phyloP scores from a whole-genome alignment of 1,140 invertebrate species.

The Hestina assimilis region DNA sequence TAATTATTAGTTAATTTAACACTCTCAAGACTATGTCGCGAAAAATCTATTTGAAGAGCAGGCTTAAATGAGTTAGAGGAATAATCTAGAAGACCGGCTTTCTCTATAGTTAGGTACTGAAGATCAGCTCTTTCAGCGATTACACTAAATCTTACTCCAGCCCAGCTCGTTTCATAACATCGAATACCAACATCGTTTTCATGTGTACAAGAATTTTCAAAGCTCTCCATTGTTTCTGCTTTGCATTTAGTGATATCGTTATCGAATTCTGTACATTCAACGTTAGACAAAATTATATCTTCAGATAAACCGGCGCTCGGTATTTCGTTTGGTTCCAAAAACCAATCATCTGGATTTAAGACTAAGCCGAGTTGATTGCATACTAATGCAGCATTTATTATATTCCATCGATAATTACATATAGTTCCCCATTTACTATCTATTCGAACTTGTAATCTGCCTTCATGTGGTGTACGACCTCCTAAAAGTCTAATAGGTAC shows the following conservation, averaged over 20 bases:
- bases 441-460: slow-evolving; percentile 88
- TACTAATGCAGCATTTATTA: slow-evolving; percentile 93
- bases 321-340: slow-evolving; percentile 87
- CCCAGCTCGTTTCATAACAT: slow-evolving; percentile 95
- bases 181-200: slow-evolving; percentile 92
- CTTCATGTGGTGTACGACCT: slow-evolving; percentile 86
- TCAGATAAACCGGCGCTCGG: slow-evolving; percentile 88
- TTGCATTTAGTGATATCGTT: slow-evolving; percentile 94
- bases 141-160: slow-evolving; percentile 93
- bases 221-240: slow-evolving; percentile 86
- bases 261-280: slow-evolving; percentile 94
- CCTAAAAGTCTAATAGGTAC: slow-evolving; percentile 87
- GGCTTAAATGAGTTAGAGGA: slow-evolving; percentile 93
- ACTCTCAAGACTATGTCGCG: slow-evolving; percentile 93
- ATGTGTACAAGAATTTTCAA: slow-evolving; percentile 94
- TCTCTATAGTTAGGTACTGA: slow-evolving; percentile 93
- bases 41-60: slow-evolving; percentile 97
- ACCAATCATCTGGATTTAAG: slow-evolving; percentile 95
- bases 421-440: slow-evolving; percentile 96
- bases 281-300: slow-evolving; percentile 89
- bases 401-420: slow-evolving; percentile 97
- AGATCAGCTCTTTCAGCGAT: slow-evolving; percentile 91
- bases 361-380: slow-evolving; percentile 97
- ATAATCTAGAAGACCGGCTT: slow-evolving; percentile 96
- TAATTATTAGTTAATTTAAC: slow-evolving; percentile 89